These are phyloP conservation scores for Petromus typicus DNA, from an alignment of 2,113 vertebrate species.

Conservation along the genomic window DNA sequence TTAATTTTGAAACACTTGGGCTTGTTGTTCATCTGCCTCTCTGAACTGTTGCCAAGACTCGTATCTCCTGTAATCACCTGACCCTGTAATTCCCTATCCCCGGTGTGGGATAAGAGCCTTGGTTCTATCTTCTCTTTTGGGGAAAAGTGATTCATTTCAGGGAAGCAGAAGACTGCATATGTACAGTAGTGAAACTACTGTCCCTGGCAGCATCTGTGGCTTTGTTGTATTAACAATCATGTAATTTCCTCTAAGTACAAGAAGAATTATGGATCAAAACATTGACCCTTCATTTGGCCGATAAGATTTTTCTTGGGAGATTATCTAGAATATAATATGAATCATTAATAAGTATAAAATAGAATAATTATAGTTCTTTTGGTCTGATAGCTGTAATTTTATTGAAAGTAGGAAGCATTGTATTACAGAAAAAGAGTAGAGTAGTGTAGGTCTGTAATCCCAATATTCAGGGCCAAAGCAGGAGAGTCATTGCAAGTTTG, in stretches of 20 bases:
- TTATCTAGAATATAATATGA: neutral
- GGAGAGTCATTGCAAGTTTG: neutral
- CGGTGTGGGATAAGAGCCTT: neutral
- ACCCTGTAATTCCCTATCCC: constrained; percentile 14
- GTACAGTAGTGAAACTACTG: neutral
- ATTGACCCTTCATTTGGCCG: constrained; percentile 28
- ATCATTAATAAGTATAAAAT: constrained; percentile 5
- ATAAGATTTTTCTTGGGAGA: constrained; percentile 14
- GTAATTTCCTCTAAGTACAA: neutral
- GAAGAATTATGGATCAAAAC: constrained; percentile 8
- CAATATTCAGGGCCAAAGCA: neutral
- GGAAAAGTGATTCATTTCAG: constrained; percentile 11
- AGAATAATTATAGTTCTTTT: neutral
- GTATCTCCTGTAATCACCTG: neutral
- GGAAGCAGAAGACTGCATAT: neutral
- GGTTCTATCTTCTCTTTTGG: constrained; percentile 30
- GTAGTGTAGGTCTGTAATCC: too few species aligned
- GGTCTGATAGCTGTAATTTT: neutral
- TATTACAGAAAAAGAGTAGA: neutral
- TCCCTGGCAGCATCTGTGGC: neutral
- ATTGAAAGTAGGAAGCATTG: constrained; percentile 1
- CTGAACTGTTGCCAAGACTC: constrained; percentile 27
- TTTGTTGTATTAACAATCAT: neutral
- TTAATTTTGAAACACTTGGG: neutral
- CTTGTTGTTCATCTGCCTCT: constrained; percentile 36